These are phyloP conservation scores for Theonella swinhoei DNA, from an alignment of 37 sponge, comb jelly and placozoan genomes.

Conservation along the genomic window DNA sequence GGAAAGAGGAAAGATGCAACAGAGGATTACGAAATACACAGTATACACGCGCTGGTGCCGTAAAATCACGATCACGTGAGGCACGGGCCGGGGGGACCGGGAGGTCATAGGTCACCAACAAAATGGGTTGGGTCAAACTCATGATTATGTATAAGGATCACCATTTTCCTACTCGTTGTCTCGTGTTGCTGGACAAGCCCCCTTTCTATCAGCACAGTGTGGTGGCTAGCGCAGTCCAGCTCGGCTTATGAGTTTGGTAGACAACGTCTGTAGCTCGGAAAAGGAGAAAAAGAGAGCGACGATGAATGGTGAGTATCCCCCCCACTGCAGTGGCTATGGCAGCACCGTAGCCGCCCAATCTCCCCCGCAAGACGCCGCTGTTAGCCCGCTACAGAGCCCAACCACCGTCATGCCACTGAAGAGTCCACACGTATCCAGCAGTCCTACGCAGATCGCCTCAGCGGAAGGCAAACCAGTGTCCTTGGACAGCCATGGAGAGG, in stretches of 20 bases:
- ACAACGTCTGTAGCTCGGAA: neutral
- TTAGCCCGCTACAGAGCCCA: conserved; percentile 73
- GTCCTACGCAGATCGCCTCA: neutral
- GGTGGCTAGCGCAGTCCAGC: neutral
- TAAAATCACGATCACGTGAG: too few relatives aligned
- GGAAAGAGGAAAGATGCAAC: too few relatives aligned
- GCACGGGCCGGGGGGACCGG: too few relatives aligned
- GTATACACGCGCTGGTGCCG: too few relatives aligned
- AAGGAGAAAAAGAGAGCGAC: neutral
- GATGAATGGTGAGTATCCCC: neutral
- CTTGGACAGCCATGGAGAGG: conserved; percentile 3
- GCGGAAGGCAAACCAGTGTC: neutral
- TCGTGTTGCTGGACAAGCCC: neutral
- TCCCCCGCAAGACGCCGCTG: neutral
- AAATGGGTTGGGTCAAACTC: neutral
- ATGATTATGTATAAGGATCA: neutral
- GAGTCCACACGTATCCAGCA: conserved; percentile 5
- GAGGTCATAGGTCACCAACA: too few relatives aligned
- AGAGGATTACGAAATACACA: too few relatives aligned
- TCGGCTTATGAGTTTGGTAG: neutral
- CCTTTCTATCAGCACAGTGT: neutral
- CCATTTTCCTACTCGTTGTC: neutral
- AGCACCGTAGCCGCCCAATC: neutral
- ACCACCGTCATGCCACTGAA: conserved; percentile 23
- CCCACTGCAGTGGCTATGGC: neutral